Evolutionary conservation across 2,113 vertebrate genomes (phyloP).

Genomic region (Cephalopholis sonnerati): DNA sequence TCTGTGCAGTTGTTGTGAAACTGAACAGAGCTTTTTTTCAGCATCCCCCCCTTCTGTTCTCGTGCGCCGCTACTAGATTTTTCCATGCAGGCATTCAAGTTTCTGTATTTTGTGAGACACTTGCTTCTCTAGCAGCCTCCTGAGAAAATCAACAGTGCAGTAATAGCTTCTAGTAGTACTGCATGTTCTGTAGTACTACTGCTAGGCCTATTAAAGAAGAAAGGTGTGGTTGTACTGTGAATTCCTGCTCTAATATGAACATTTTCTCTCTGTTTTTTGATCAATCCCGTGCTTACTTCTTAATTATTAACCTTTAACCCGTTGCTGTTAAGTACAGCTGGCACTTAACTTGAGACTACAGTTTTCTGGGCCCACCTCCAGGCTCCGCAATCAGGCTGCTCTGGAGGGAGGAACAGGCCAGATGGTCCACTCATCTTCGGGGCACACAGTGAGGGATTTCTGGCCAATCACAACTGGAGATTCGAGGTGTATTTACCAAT

Average conservation of each 20-base stretch:
- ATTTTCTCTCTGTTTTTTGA: slow-evolving; percentile 16
- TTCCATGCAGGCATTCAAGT: slow-evolving; percentile 35
- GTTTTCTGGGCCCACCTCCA: slow-evolving; percentile 65
- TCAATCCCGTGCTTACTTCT: slow-evolving; percentile 29
- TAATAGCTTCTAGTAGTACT: neutral
- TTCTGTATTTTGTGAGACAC: slow-evolving; percentile 27
- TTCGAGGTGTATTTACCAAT: slow-evolving; percentile 68
- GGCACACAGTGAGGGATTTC: slow-evolving; percentile 50
- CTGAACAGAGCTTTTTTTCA: neutral
- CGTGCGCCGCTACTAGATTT: slow-evolving; percentile 36
- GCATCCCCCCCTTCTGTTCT: slow-evolving; percentile 11
- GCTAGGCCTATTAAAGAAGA: slow-evolving; percentile 1
- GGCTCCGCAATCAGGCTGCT: slow-evolving; percentile 67
- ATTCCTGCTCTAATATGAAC: neutral
- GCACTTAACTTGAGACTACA: slow-evolving; percentile 54
- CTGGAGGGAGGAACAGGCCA: slow-evolving; percentile 69
- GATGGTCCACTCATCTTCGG: slow-evolving; percentile 76
- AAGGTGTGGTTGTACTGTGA: slow-evolving; percentile 27
- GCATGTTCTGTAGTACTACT: neutral
- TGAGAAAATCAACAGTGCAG: slow-evolving; percentile 5
- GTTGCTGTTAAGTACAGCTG: slow-evolving; percentile 66
- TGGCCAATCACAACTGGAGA: slow-evolving; percentile 76
- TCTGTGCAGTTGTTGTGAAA: slow-evolving; percentile 38
- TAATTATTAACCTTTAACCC: slow-evolving; percentile 63
- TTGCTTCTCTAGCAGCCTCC: neutral